These are phyloP conservation scores for Acrocyrtus sp. DNA, from an alignment of 2,888 invertebrate genomes.

Conservation along the genomic window DNA sequence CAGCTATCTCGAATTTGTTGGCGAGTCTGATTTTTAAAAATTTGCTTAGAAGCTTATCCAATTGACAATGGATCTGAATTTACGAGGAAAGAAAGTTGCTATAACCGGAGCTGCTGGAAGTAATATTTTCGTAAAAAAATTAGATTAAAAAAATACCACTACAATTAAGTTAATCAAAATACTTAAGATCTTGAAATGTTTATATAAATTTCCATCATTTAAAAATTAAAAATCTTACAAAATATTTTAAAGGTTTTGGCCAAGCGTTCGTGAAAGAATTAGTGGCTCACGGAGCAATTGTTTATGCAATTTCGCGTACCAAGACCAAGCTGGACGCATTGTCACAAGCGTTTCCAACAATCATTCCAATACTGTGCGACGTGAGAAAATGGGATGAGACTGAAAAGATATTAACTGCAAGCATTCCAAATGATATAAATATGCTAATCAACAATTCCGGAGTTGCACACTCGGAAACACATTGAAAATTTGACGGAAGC, in stretches of 20 bases:
- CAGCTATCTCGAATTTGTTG: no score
- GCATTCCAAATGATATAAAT: conserved; percentile 74
- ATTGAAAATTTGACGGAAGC: conserved; percentile 76
- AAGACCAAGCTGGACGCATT: conserved; percentile 74
- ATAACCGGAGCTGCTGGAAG: conserved; percentile 35
- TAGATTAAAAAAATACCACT: no score
- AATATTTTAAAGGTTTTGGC: conserved; percentile 16
- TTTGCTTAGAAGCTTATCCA: no score
- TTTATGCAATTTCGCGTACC: conserved; percentile 76
- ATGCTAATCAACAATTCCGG: conserved; percentile 92
- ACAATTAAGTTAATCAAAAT: no score
- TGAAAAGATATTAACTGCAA: conserved; percentile 71
- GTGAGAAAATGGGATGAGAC: conserved; percentile 81
- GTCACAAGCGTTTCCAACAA: conserved; percentile 70
- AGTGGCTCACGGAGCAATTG: conserved; percentile 24
- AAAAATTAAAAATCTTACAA: not conserved
- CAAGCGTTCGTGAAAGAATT: conserved; percentile 9
- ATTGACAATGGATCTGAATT: conserved; percentile 4
- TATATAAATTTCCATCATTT: no score
- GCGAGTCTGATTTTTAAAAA: no score
- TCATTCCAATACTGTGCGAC: conserved; percentile 77
- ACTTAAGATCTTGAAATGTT: no score
- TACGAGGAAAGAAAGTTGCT: conserved; percentile 31
- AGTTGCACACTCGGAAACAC: conserved; percentile 75
- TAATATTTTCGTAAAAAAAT: no score